Evolutionary conservation across 2,797 vertebrate genomes (phyloP), one percentile per base, ranked within the genome.

Genomic region (Chaetodon trifasciatus): DNA sequence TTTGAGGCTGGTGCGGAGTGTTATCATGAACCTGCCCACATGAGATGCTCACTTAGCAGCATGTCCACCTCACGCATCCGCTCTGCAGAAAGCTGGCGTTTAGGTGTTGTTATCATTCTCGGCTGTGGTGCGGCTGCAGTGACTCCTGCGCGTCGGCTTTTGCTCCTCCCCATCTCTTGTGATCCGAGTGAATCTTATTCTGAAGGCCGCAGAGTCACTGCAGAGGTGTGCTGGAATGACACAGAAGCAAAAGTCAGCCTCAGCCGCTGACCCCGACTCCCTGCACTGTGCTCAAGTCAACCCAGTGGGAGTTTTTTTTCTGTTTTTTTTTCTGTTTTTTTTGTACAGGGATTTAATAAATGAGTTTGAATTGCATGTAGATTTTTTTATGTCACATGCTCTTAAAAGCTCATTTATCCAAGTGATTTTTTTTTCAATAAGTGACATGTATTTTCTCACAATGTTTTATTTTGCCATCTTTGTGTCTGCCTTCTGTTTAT

Each of bases 401-500:
- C 83, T 83, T 74, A 89, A 88, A 88, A 82, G 74, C 88, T 90
- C 90, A 89, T 91, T 86, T 90, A 90, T 90, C 89, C 79, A 91
- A 90, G 90, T 93, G 88, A 80, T 86, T 89, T 61, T 82, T 70
- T 81, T 85, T 87, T 67, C 79, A 79, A 75, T 76, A 91, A 88
- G 93, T 94, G 91, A 90, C 76, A 84, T 92, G 90, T 93, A 88
- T 92, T 92, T 91, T 84, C 82, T 91, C 88, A 89, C 87, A 32
- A 81, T 89, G 88, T 90, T 89, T 88, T 86, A 84, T 84, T 93
- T 89, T 90, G 87, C 87, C 92, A 92, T 89, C 82, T 79, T 92
- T 85, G 91, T 94, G 91, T 94, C 91, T 94, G 91, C 91, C 91
- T 92, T 95, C 78, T 90, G 87, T 93, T 93, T 94, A 91, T 93